phyloP scores from a whole-genome alignment of 2,113 vertebrate species.

The Eulemur rufifrons region DNA sequence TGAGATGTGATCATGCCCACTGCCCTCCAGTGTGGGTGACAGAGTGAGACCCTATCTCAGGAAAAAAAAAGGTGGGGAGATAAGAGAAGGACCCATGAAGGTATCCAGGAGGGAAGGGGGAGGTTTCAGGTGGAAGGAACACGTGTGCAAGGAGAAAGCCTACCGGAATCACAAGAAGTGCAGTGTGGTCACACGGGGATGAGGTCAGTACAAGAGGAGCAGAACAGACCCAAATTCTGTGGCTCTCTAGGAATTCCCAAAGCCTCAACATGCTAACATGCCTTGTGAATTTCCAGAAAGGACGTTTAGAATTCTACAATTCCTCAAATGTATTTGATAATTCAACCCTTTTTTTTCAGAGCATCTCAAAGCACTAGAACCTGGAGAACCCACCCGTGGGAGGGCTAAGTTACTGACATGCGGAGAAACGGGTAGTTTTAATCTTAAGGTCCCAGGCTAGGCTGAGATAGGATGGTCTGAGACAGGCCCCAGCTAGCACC shows the following conservation, averaged over 20 bases:
- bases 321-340: background rate
- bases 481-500: background rate
- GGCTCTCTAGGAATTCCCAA: background rate
- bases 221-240: background rate
- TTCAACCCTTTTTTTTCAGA: background rate
- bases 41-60: too few relatives aligned
- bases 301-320: background rate
- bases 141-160: accelerated
- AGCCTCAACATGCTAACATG: background rate
- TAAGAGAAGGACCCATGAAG: too few relatives aligned
- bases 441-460: background rate
- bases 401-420: background rate
- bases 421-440: background rate
- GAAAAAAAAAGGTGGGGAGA: too few relatives aligned
- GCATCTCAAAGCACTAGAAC: background rate
- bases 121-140: background rate
- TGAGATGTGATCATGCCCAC: too few relatives aligned
- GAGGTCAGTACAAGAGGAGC: background rate
- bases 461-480: background rate
- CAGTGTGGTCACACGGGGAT: accelerated
- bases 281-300: background rate
- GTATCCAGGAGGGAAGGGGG: background rate
- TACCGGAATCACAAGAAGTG: background rate
- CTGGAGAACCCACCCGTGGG: background rate
- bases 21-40: too few relatives aligned